Evolutionary conservation across 2,797 vertebrate genomes (phyloP).

Genomic region (Mus spretus): DNA sequence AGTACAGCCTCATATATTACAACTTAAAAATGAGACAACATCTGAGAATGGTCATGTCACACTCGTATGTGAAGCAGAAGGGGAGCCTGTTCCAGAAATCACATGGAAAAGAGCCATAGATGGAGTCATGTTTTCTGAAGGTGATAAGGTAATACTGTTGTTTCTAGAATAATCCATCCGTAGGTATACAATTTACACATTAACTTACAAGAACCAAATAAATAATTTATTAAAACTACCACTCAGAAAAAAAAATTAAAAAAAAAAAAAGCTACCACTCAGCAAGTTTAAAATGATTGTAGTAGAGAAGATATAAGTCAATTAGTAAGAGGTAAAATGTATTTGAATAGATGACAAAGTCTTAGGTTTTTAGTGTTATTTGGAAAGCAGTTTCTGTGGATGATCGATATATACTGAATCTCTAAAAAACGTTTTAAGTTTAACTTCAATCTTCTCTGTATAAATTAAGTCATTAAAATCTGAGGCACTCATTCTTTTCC

Average conservation of each 20-base stretch:
- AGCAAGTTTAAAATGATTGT: neutral
- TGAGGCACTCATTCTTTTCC: neutral
- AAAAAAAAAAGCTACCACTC: neutral
- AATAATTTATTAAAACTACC: neutral
- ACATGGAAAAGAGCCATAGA: conserved; percentile 96
- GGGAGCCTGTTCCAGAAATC: conserved; percentile 96
- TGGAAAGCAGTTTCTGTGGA: neutral
- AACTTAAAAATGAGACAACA: conserved; percentile 96
- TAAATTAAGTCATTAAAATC: neutral
- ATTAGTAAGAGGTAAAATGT: neutral
- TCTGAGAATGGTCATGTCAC: conserved; percentile 96
- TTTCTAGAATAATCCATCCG: neutral
- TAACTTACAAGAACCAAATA: neutral
- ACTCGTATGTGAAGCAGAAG: conserved; percentile 96
- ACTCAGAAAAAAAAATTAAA: too few relatives aligned
- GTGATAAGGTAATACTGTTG: conserved; percentile 93
- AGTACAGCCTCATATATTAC: conserved; percentile 99
- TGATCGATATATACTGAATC: neutral
- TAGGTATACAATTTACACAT: neutral
- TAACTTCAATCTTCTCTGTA: neutral
- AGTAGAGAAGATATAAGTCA: neutral
- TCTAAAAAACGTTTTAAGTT: neutral
- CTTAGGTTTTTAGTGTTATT: neutral
- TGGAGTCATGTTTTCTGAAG: conserved; percentile 94
- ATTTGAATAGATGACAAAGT: neutral